Conservation (phyloP, 2,113 vertebrate genomes). For the Percopsis transmontana region DNA sequence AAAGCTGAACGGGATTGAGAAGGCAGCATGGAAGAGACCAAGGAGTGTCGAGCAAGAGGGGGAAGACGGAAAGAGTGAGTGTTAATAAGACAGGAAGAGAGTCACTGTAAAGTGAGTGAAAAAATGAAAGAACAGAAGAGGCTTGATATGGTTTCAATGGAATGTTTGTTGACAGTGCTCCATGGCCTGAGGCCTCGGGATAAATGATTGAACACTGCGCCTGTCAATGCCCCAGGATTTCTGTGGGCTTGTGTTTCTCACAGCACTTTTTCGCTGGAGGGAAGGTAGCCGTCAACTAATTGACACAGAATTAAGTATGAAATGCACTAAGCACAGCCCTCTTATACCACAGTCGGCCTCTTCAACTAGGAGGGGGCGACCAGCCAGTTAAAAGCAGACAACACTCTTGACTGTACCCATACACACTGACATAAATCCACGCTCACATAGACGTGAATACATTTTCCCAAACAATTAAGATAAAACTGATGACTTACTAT, state of each 20-base stretch:
- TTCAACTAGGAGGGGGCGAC: constrained; percentile 57
- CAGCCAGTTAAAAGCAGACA: constrained; percentile 59
- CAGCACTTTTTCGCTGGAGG: constrained; percentile 90
- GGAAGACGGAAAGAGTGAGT: constrained; percentile 53
- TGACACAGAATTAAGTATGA: constrained; percentile 99
- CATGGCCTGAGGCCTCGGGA: constrained; percentile 86
- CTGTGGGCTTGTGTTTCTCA: constrained; percentile 91
- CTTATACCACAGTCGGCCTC: constrained; percentile 79
- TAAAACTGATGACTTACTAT: constrained; percentile 62
- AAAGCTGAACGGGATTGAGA: constrained; percentile 34
- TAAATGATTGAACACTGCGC: constrained; percentile 95
- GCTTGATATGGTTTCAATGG: constrained; percentile 91
- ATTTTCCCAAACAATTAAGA: constrained; percentile 46
- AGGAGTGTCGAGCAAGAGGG: constrained; percentile 15
- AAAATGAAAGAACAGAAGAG: constrained; percentile 82
- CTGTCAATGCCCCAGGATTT: constrained; percentile 93
- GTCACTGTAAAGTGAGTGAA: constrained; percentile 56
- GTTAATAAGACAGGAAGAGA: constrained; percentile 49
- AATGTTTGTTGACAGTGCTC: constrained; percentile 96
- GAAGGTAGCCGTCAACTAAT: constrained; percentile 98
- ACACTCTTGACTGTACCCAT: constrained; percentile 1
- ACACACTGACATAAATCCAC: constrained; percentile 12
- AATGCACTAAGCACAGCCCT: constrained; percentile 90
- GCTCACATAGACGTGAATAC: constrained; percentile 37
- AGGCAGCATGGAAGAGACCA: constrained; percentile 53